These are phyloP conservation scores for Bellardia bayeri DNA, from an alignment of 2,888 invertebrate species.

Conservation along the genomic window DNA sequence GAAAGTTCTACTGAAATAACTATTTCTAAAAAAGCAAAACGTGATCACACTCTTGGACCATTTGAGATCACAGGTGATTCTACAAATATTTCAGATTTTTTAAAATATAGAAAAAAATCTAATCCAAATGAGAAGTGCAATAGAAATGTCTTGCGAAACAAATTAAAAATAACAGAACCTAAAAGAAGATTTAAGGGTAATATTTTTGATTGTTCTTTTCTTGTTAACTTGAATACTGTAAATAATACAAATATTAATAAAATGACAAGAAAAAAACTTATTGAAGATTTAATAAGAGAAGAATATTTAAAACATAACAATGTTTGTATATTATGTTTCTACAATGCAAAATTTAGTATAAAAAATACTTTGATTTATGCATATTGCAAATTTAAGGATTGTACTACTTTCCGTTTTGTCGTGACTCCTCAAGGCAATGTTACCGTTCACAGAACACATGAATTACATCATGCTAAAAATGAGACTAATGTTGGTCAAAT, in stretches of 20 bases:
- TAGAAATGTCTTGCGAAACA: background rate
- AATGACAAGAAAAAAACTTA: slow-evolving; percentile 23
- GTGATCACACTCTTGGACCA: background rate
- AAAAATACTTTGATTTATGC: background rate
- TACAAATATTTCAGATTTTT: slow-evolving; percentile 2
- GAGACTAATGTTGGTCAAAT: slow-evolving; percentile 21
- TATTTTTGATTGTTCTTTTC: slow-evolving; percentile 15
- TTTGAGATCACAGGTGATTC: slow-evolving; percentile 32
- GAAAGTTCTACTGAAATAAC: background rate
- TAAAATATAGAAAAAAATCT: slow-evolving; percentile 12
- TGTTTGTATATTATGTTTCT: slow-evolving; percentile 20
- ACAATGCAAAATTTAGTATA: background rate
- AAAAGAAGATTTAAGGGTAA: background rate
- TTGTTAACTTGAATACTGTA: background rate
- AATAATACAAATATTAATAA: background rate
- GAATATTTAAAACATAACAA: slow-evolving; percentile 30
- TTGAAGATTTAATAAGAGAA: slow-evolving; percentile 20
- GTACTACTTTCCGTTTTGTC: slow-evolving; percentile 21
- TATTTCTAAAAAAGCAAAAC: background rate
- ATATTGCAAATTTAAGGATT: slow-evolving; percentile 17
- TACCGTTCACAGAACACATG: slow-evolving; percentile 17
- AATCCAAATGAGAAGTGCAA: slow-evolving; percentile 19
- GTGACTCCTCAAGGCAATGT: slow-evolving; percentile 12
- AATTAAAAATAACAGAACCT: background rate
- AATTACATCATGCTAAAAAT: slow-evolving; percentile 12